These are phyloP conservation scores for Campylorhamphus procurvoides DNA, from an alignment of 2,113 vertebrate species.

Conservation along the genomic window DNA sequence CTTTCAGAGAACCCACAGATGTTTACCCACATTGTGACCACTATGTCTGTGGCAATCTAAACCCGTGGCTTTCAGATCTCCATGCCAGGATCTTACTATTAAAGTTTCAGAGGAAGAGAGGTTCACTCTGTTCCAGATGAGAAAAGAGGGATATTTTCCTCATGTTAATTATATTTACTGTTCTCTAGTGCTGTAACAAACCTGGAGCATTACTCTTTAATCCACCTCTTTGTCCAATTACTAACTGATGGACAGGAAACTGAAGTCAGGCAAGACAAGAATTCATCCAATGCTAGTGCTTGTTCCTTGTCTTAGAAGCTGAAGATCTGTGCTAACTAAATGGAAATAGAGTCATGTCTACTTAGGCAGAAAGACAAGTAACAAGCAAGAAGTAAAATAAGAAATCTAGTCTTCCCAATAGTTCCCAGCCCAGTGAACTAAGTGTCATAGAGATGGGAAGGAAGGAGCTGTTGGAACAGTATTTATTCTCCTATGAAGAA, in stretches of 20 bases:
- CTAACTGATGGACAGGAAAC: not conserved
- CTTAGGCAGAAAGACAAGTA: not conserved
- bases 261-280: not conserved
- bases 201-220: not conserved
- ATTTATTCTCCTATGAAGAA: not conserved
- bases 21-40: not conserved
- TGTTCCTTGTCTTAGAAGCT: not conserved
- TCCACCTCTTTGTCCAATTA: not conserved
- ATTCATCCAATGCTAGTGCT: not conserved
- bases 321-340: not conserved
- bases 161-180: not conserved
- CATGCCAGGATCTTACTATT: not conserved
- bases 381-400: not conserved
- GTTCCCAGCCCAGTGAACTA: not conserved
- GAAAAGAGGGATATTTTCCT: not conserved
- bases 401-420: not conserved
- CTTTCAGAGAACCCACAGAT: not conserved
- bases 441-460: not conserved
- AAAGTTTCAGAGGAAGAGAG: not conserved
- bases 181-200: not conserved
- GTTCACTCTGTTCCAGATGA: not conserved
- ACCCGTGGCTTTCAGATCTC: not conserved
- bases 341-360: not conserved
- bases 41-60: not conserved
- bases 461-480: not conserved